Conservation (phyloP, 2,113 vertebrate species). For the Glaucomys volans region DNA sequence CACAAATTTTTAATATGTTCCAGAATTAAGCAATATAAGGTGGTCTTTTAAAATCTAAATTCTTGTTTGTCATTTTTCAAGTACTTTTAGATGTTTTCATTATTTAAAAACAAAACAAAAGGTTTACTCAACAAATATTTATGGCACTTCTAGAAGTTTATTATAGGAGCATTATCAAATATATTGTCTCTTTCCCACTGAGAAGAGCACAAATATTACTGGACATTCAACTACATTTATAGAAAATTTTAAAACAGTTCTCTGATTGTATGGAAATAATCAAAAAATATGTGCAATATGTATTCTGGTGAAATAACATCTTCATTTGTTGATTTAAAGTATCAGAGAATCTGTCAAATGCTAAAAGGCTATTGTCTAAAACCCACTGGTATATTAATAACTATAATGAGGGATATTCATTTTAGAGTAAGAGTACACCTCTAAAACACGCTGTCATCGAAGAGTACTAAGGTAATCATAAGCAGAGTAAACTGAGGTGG, state of each 20-base stretch:
- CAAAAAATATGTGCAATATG: neutral
- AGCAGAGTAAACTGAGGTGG: neutral
- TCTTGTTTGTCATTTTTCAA: slow-evolving; percentile 14
- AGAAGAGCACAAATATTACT: neutral
- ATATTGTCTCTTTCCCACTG: neutral
- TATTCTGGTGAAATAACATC: neutral
- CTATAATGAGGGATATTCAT: neutral
- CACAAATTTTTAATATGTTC: neutral
- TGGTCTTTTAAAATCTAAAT: slow-evolving; percentile 5
- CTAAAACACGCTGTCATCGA: neutral
- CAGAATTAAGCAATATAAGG: slow-evolving; percentile 14
- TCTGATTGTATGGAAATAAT: neutral
- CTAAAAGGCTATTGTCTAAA: slow-evolving; percentile 5
- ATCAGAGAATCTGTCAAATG: slow-evolving; percentile 25
- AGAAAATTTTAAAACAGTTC: neutral
- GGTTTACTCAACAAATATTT: neutral
- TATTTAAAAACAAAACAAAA: neutral
- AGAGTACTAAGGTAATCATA: neutral
- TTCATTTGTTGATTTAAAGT: slow-evolving; percentile 47
- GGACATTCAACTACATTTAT: neutral
- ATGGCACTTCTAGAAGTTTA: neutral
- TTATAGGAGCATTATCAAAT: neutral
- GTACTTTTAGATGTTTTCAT: slow-evolving; percentile 33
- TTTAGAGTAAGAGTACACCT: slow-evolving; percentile 12
- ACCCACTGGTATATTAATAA: neutral